Evolutionary conservation across 2,113 vertebrate species (phyloP), one percentile per base, ranked within the genome.

Genomic region (Progne subis): DNA sequence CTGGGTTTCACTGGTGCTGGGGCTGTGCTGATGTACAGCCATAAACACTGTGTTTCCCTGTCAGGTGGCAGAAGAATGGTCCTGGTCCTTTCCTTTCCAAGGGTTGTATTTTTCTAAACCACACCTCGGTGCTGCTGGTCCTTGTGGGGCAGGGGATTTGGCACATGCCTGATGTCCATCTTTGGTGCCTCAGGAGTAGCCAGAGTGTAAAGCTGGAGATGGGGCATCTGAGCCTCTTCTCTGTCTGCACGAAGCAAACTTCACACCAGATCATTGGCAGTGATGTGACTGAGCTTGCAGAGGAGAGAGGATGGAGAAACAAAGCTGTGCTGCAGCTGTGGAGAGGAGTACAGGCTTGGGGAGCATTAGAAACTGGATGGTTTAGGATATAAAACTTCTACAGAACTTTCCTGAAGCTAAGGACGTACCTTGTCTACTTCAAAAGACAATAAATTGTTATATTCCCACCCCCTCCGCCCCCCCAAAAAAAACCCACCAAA

Each of bases 121-220:
- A 18, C 4, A 2, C 2, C 29, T 34, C 6, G 14, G 12, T 41
- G 50, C 55, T 60, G n/a, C 49, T 81, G 68, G 8, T 18, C 60
- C 46, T 31, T 0, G 0, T 37, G n/a, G 52, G 28, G 8, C 18
- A 44, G 55, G 5, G 31, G 19, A 4, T 39, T 72, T 65, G 34
- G 19, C 18, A n/a, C 3, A 0, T 12, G 11, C 52, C 34, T 69
- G 37, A 5, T 56, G 18, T 19, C 41, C 6, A 5, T 3, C 44
- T 52, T 17, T 3, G 5, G n/a, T 79, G 31, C 20, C 25, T 16
- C 60, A 67, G 55, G 20, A 70, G 25, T 3, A 29, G 6, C 44
- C 15, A 6, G 5, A 49, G 26, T 24, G 24, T 12, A 46, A 52
- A 47, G 32, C 5, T 81, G 72, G 17, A 20, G 26, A 23, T 5